phyloP scores from a whole-genome alignment of 2,888 invertebrate species.

The Microctonus aethiopoides region DNA sequence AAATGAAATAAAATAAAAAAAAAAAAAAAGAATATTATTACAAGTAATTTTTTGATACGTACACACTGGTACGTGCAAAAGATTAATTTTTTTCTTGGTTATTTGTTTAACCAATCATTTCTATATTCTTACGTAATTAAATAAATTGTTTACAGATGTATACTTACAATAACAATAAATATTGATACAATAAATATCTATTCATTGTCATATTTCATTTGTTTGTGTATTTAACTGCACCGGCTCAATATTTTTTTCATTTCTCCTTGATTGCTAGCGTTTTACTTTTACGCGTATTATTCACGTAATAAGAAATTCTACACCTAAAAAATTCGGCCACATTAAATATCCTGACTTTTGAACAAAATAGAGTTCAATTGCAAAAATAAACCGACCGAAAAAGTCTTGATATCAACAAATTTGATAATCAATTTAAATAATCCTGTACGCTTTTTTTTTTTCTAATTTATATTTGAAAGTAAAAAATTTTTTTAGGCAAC shows the following conservation, averaged over 20 bases:
- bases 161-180: not conserved
- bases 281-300: not conserved
- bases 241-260: not conserved
- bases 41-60: not conserved
- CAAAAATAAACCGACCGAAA: not conserved
- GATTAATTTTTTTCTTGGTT: not conserved
- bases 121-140: not conserved
- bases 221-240: not conserved
- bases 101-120: no score
- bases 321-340: not conserved
- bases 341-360: not conserved
- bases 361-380: not conserved
- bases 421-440: not conserved
- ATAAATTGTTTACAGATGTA: not conserved
- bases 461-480: not conserved
- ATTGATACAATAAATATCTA: not conserved
- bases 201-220: not conserved
- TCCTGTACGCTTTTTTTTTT: not conserved
- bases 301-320: not conserved
- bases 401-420: not conserved
- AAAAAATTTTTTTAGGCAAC: slow-evolving; percentile 54
- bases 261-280: not conserved
- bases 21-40: not conserved
- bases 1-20: not conserved
- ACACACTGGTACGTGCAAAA: not conserved